phyloP scores from a whole-genome alignment of 1,140 invertebrate species.

The Drosophila malerkotliana region DNA sequence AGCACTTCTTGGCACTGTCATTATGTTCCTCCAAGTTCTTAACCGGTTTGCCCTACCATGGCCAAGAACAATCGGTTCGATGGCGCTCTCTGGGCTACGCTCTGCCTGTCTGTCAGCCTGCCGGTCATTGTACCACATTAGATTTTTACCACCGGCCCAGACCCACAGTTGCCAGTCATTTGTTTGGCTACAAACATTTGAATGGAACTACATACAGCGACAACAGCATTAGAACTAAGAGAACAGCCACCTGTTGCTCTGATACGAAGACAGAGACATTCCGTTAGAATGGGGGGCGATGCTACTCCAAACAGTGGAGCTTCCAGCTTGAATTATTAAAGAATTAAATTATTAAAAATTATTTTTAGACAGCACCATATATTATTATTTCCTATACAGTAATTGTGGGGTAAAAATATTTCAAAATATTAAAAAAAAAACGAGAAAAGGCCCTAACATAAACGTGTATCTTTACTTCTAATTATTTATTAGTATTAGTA shows the following conservation, averaged over 20 bases:
- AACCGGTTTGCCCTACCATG: constrained; percentile 59
- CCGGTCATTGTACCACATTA: constrained; percentile 59
- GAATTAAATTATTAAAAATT: too few species aligned
- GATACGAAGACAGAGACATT: constrained; percentile 39
- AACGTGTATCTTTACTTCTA: too few species aligned
- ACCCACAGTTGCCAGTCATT: constrained; percentile 19
- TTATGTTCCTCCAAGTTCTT: constrained; percentile 46
- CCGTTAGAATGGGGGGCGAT: constrained; percentile 51
- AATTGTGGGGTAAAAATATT: too few species aligned
- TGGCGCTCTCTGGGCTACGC: constrained; percentile 15
- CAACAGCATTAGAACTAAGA: constrained; percentile 24
- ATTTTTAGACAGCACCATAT: too few species aligned
- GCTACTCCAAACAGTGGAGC: constrained; percentile 2
- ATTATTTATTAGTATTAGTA: too few species aligned
- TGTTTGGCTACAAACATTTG: constrained; percentile 71
- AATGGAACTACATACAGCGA: constrained; percentile 33
- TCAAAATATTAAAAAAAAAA: too few species aligned
- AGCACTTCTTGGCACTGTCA: constrained; percentile 59
- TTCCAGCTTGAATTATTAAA: too few species aligned
- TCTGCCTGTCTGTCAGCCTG: not conserved
- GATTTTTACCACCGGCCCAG: constrained; percentile 20
- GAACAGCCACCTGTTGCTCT: constrained; percentile 57
- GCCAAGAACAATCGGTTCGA: constrained; percentile 24
- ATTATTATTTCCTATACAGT: too few species aligned
- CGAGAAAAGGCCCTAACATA: too few species aligned